phyloP scores from a whole-genome alignment of 92 coral and sea anemone species.

The Zoanthus sansibaricus region DNA sequence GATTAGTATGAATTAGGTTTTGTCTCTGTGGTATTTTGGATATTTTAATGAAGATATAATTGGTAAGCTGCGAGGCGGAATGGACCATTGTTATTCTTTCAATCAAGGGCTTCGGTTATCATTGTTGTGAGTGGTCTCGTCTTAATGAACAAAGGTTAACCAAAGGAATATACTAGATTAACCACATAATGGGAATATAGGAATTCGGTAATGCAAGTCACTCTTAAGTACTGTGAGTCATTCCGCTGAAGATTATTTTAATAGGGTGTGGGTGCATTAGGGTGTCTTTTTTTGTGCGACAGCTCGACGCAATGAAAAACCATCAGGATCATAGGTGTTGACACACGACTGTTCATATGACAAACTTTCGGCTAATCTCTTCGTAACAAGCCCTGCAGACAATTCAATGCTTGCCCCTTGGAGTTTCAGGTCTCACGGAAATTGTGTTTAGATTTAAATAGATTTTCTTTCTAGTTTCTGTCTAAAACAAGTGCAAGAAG shows the following conservation, averaged over 20 bases:
- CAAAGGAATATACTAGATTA: background rate
- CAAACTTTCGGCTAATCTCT: slow-evolving; percentile 48
- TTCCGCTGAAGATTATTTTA: slow-evolving; percentile 32
- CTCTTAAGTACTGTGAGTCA: background rate
- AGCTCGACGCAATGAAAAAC: slow-evolving; percentile 60
- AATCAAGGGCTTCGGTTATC: background rate
- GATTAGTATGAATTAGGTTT: background rate
- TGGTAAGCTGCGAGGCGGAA: background rate
- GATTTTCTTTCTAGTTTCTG: background rate
- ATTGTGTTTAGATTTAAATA: no score
- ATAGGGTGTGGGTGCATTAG: slow-evolving; percentile 3
- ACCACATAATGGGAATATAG: slow-evolving; percentile 24
- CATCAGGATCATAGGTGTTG: slow-evolving; percentile 52
- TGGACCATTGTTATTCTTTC: background rate
- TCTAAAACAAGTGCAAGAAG: background rate
- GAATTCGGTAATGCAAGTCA: background rate
- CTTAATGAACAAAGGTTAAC: slow-evolving; percentile 5
- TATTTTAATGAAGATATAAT: slow-evolving; percentile 39
- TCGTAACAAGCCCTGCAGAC: slow-evolving; percentile 24
- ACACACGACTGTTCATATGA: slow-evolving; percentile 52
- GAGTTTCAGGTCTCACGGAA: slow-evolving; percentile 36
- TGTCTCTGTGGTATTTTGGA: slow-evolving; percentile 31
- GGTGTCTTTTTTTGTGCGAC: slow-evolving; percentile 20
- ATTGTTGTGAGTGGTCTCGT: background rate
- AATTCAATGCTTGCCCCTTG: slow-evolving; percentile 3